A percentile compares a stretch with the other conserved stretches of the same genome.
Conservation (phyloP, 2,888 invertebrate species). For the Sympetrum striolatum region DNA sequence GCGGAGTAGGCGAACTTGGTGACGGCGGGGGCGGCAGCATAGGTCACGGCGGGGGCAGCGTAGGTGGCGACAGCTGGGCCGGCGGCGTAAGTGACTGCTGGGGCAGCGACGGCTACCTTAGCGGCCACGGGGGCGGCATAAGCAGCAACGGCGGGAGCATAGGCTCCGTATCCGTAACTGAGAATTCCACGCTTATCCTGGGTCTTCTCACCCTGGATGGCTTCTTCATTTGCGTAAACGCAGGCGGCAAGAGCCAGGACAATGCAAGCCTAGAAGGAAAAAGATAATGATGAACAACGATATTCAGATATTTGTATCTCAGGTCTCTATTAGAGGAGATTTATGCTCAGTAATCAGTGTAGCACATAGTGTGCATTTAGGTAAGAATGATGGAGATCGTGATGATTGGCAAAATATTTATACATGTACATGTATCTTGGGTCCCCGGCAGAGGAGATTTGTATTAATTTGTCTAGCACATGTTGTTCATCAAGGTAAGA, state of each 20-base stretch:
- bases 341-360: too few species aligned
- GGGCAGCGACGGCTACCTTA: neutral
- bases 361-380: too few species aligned
- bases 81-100: neutral
- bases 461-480: too few species aligned
- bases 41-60: neutral
- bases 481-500: too few species aligned
- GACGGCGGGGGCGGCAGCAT: neutral
- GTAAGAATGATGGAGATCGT: too few species aligned
- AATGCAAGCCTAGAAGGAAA: neutral
- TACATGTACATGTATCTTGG: too few species aligned
- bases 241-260: constrained; percentile 18
- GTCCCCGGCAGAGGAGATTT: too few species aligned
- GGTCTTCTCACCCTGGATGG: neutral
- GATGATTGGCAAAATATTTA: too few species aligned
- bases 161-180: neutral
- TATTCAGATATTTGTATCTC: too few species aligned
- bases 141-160: neutral
- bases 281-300: neutral
- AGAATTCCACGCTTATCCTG: neutral
- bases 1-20: neutral
- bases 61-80: neutral
- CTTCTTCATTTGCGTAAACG: neutral
- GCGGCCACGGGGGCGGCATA: neutral
- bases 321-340: too few species aligned